Conservation (phyloP, 1,140 invertebrate species). For the Paraescarpia echinospica region DNA sequence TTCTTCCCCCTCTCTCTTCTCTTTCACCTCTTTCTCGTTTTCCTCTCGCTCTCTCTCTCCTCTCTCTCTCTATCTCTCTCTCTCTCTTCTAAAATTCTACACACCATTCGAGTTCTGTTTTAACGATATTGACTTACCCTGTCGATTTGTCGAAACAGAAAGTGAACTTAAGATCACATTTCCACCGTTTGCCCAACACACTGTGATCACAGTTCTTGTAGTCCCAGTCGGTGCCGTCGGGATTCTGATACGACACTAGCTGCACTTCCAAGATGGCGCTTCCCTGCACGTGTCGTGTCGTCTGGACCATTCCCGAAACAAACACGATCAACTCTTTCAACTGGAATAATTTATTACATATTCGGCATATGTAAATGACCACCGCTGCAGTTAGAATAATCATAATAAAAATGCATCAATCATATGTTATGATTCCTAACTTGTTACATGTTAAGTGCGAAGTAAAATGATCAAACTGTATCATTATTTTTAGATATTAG, state of each 20-base stretch:
- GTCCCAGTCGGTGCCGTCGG: background rate
- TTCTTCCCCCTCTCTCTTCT: too few relatives aligned
- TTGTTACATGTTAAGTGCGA: background rate
- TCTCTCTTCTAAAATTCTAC: background rate
- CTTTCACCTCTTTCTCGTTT: too few relatives aligned
- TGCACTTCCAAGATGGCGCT: background rate
- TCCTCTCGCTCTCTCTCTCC: too few relatives aligned
- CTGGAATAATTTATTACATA: background rate
- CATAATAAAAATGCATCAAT: background rate
- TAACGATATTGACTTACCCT: background rate
- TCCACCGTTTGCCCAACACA: background rate
- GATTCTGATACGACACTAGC: background rate
- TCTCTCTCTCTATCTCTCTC: too few relatives aligned
- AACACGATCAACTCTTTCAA: background rate
- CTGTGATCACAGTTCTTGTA: background rate
- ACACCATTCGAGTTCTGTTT: too few relatives aligned
- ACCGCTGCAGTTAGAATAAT: background rate
- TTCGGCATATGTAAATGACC: background rate
- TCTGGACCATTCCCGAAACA: background rate
- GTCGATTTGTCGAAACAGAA: background rate
- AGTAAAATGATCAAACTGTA: background rate
- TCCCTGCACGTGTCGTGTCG: background rate
- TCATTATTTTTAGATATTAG: too few relatives aligned
- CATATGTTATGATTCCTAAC: background rate
- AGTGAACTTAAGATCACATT: background rate